phyloP scores from a whole-genome alignment of 2,113 vertebrate species.

The Bucco capensis region DNA sequence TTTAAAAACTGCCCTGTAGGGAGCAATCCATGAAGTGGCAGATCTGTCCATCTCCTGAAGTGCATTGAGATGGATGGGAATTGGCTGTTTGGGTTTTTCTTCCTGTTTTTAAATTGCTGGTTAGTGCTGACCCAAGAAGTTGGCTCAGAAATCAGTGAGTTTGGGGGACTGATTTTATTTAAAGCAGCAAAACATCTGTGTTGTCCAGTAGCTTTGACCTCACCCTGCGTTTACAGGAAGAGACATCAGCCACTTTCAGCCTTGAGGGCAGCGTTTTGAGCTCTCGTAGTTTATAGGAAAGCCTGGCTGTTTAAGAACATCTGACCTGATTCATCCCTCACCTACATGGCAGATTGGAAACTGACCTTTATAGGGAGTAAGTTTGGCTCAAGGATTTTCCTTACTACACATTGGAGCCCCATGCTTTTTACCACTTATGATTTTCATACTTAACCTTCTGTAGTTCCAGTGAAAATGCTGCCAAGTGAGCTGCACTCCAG shows the following conservation, averaged over 20 bases:
- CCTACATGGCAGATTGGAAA: not conserved
- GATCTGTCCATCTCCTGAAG: not conserved
- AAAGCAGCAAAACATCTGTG: not conserved
- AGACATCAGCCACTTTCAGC: not conserved
- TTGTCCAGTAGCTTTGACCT: conserved; percentile 4
- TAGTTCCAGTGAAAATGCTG: not conserved
- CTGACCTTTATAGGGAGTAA: not conserved
- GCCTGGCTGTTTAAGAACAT: not conserved
- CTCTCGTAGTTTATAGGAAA: conserved; percentile 22
- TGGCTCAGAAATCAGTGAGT: not conserved
- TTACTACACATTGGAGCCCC: not conserved
- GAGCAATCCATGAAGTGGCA: not conserved
- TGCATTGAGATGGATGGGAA: not conserved
- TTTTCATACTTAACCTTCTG: not conserved
- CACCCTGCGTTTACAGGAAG: conserved; percentile 10
- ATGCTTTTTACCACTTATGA: not conserved
- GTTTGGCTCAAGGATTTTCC: not conserved
- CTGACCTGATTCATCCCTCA: not conserved
- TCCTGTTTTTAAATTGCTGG: not conserved
- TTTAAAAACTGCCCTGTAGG: not conserved
- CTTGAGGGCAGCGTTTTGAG: not conserved
- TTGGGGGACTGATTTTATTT: not conserved
- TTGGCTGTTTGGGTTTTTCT: not conserved
- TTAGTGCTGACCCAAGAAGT: not conserved
- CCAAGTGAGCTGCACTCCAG: not conserved